These are phyloP conservation scores for Piliocolobus tephrosceles DNA, from an alignment of 2,113 vertebrate genomes.

Conservation along the genomic window DNA sequence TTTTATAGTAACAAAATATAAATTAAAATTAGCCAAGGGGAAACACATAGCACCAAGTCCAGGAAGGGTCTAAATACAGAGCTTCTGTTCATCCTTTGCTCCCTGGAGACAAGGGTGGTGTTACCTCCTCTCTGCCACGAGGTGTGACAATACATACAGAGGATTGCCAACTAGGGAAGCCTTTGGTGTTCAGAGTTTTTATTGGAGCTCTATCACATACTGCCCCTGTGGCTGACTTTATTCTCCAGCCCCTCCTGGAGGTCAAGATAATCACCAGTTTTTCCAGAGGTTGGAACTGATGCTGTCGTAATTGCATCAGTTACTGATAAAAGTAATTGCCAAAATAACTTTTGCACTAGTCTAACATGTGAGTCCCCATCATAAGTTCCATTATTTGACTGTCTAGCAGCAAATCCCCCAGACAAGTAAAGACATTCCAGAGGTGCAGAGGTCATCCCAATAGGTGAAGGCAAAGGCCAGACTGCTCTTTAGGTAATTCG, in stretches of 20 bases:
- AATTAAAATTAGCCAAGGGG: neutral
- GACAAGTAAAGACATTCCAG: neutral
- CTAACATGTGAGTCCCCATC: neutral
- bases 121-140: neutral
- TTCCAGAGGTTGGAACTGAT: neutral
- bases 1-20: neutral
- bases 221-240: neutral
- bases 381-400: neutral
- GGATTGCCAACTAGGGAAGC: neutral
- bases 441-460: neutral
- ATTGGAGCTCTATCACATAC: neutral
- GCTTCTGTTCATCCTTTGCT: rapidly evolving
- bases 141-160: neutral
- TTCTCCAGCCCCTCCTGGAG: neutral
- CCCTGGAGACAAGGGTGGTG: rapidly evolving
- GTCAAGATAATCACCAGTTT: neutral
- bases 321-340: too few species aligned
- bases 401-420: neutral
- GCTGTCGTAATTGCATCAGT: too few species aligned
- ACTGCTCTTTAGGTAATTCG: neutral
- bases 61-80: neutral
- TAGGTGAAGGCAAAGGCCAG: neutral
- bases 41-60: neutral
- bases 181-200: neutral
- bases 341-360: too few species aligned